Evolutionary conservation across 2,113 vertebrate species (phyloP), one percentile per base, ranked within the genome.

Genomic region (Mionectes macconnelli): DNA sequence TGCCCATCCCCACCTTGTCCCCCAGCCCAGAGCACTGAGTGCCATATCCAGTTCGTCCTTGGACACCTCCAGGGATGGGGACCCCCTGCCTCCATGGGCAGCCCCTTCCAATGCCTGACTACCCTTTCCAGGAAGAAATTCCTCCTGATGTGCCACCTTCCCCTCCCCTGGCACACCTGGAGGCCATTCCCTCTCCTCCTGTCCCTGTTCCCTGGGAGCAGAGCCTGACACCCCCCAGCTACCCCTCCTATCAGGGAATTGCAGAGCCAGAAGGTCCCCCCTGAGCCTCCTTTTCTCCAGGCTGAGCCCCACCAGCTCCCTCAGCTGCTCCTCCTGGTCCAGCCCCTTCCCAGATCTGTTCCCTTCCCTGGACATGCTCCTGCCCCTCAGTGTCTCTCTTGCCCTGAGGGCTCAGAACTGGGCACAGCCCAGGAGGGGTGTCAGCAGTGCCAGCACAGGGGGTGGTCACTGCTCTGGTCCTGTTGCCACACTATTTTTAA

Each of bases 271-370:
- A 40, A n/a, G 28, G n/a, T 1, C n/a, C 39, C 25, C 60, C 47
- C 47, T 30, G n/a, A 87, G 40, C 49, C 40, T 72, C 49, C 24
- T 80, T 27, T 88, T 0, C 31, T 73, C 57, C 50, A 80, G 42
- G 5, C 42, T 80, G 7, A 88, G 42, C 50, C 42, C 19, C 21
- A 8, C 27, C n/a, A 47, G 47, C n/a, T 56, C 16, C n/a, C 20
- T 79, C 56, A 47, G n/a, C 24, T 1, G 0, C 14, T 80, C 10
- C 66, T 49, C 49, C n/a, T 11, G 10, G 56, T 79, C n/a, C 75
- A 56, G n/a, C 0, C 14, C 49, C 40, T 80, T 60, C 39, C 53
- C 75, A 49, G 21, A 25, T 23, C 35, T 0, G 0, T 57, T 57
- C 25, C 42, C 50, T 56, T 4, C 67, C 18, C 42, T 57, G 42